phyloP scores from a whole-genome alignment of 1,140 invertebrate genomes.

The Drosophila miranda region DNA sequence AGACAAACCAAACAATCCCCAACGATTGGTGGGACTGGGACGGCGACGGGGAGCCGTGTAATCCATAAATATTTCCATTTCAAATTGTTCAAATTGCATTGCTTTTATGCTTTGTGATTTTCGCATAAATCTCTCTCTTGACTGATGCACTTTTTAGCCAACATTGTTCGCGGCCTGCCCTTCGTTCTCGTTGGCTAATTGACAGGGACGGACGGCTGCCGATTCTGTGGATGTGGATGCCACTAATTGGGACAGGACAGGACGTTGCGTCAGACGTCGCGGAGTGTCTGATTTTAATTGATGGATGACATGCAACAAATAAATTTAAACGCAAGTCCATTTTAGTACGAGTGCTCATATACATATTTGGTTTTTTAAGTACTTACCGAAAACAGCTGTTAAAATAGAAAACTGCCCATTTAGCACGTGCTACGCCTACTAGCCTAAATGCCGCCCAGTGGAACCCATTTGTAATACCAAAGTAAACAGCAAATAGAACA shows the following conservation, averaged over 20 bases:
- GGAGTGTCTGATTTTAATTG: slow-evolving; percentile 24
- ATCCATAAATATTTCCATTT: slow-evolving; percentile 59
- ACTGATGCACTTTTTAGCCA: slow-evolving; percentile 32
- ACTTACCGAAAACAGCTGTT: slow-evolving; percentile 60
- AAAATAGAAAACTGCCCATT: slow-evolving; percentile 75
- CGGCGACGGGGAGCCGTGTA: slow-evolving; percentile 5
- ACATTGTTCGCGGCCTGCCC: slow-evolving; percentile 39
- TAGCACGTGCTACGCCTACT: slow-evolving; percentile 21
- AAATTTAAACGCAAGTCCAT: slow-evolving; percentile 20
- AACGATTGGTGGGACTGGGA: slow-evolving; percentile 16
- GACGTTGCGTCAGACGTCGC: too few relatives aligned
- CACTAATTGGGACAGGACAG: too few relatives aligned
- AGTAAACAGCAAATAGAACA: slow-evolving; percentile 59
- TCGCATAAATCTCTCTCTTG: slow-evolving; percentile 50
- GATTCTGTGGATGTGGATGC: slow-evolving; percentile 3
- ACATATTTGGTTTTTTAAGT: slow-evolving; percentile 25
- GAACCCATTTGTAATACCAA: slow-evolving; percentile 58
- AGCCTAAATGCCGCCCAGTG: slow-evolving; percentile 17
- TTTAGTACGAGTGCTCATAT: neutral
- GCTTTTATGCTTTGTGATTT: slow-evolving; percentile 50
- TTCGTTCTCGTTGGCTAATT: too few relatives aligned
- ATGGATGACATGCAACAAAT: slow-evolving; percentile 19
- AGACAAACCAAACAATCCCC: neutral
- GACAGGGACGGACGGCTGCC: neutral
- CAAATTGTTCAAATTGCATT: slow-evolving; percentile 39